Evolutionary conservation across 2,888 invertebrate species (phyloP), one percentile per base, ranked within the genome.

Genomic region (Euproctis similis): DNA sequence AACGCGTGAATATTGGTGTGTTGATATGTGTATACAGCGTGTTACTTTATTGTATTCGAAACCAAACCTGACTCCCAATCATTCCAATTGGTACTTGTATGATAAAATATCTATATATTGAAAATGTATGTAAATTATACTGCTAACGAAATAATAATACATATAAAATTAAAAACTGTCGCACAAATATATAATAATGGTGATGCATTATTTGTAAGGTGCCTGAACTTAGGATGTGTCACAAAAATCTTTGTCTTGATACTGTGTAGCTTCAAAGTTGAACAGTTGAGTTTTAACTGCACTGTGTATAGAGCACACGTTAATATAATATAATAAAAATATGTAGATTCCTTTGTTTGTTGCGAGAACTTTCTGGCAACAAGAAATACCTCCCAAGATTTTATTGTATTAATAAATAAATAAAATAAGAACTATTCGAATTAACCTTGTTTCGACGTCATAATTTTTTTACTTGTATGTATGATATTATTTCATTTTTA

Each of bases 291-390:
- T 6, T 14, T 14, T 14, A 14, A 59, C 46, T 56, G 66, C 72
- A 73, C 75, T 74, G 74, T 74, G 69, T 61, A 72, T 75, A 70
- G 36, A 59, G 72, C 72, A 75, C 69, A 48, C 43, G 42, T 66
- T 46, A 39, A 44, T 42, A 26, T 51, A 53, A 35, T 22, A 46
- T 41, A n/a, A n/a, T n/a, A n/a, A n/a, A n/a, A n/a, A n/a, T n/a
- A n/a, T n/a, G n/a, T n/a, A n/a, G n/a, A n/a, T n/a, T n/a, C n/a
- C n/a, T n/a, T n/a, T n/a, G n/a, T n/a, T n/a, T n/a, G n/a, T n/a
- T n/a, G n/a, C n/a, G n/a, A n/a, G n/a, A n/a, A n/a, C n/a, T n/a
- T n/a, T n/a, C n/a, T n/a, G n/a, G n/a, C n/a, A n/a, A n/a, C n/a
- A n/a, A n/a, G n/a, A n/a, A n/a, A n/a, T n/a, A n/a, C n/a, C n/a